Evolutionary conservation across 2,113 vertebrate genomes (phyloP).

Genomic region (Falcunculus frontatus): DNA sequence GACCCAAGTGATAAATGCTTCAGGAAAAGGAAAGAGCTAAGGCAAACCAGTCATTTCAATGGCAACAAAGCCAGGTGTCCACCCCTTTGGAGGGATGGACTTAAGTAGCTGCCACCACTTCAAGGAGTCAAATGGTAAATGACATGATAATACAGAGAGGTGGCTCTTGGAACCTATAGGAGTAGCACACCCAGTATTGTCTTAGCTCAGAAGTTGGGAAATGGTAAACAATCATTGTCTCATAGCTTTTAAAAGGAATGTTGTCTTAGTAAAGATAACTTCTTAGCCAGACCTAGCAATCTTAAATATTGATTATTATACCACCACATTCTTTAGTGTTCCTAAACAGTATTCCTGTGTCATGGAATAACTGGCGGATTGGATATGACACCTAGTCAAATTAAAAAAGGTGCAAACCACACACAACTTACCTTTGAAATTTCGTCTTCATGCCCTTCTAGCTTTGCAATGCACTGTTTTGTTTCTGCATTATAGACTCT

Average conservation of each 20-base stretch:
- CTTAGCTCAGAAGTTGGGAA: not conserved
- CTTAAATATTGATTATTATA: not conserved
- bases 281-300: not conserved
- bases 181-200: not conserved
- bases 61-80: not conserved
- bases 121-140: not conserved
- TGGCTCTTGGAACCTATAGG: not conserved
- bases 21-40: not conserved
- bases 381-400: not conserved
- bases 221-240: not conserved
- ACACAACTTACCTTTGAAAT: conserved; percentile 87
- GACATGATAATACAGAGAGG: not conserved
- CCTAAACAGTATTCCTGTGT: not conserved
- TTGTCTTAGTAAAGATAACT: not conserved
- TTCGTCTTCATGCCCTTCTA: conserved; percentile 87
- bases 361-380: not conserved
- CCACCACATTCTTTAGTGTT: not conserved
- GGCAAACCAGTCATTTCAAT: not conserved
- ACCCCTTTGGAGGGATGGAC: not conserved
- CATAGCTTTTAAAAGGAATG: not conserved
- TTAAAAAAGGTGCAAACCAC: not conserved
- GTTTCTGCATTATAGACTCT: conserved; percentile 81
- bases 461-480: conserved; percentile 79
- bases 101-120: not conserved
- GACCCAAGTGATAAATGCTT: not conserved